Base-by-base conservation (phyloP, 2,888 invertebrate genomes). In the Drosophila meridionalis region DNA sequence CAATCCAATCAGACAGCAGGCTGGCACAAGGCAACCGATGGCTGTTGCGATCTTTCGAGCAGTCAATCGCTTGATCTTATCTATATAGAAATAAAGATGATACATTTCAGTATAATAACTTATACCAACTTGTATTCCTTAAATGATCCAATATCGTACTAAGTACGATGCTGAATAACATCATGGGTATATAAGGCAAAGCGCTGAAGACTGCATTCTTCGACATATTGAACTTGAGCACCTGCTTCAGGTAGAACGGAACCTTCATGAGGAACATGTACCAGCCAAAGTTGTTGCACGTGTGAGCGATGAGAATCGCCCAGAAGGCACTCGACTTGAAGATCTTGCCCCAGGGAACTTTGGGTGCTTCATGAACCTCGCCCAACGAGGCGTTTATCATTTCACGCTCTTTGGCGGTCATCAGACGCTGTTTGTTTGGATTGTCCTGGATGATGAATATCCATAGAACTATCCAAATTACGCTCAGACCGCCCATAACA, bases 181-280 rank as follows among this genome's bases (percentile, higher is more conserved):
- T 2, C 53, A 53, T 53, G 6, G 26, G 55, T 40, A 91, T 88
- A 97, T 95, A 79, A 2, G 53, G 53, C 2, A 53, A 26, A 26
- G 53, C 36, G 53, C 53, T 53, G 5, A 36, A 38, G 2, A 38
- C 2, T 6, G 53, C 53, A 26, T 38, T 38, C 3, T 4, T 12
- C 20, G 53, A 34, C 8, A 53, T 26, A 36, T 53, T 53, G 36
- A 53, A 53, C 26, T 53, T 53, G 50, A 97, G 94, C 42, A 97
- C 96, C 88, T 95, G 95, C 88, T 96, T 96, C 96, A 97, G 96
- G 92, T 96, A 97, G 89, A 96, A 95, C 0, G 97, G 97, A 76
- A 97, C 94, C 89, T 97, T 96, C 55, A 96, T 96, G 40, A 97
- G 95, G 81, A 97, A 94, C 96, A 97, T 97, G 92, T 97, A 97